Evolutionary conservation across 2,888 invertebrate species (phyloP).

Genomic region (Euphydryas editha): DNA sequence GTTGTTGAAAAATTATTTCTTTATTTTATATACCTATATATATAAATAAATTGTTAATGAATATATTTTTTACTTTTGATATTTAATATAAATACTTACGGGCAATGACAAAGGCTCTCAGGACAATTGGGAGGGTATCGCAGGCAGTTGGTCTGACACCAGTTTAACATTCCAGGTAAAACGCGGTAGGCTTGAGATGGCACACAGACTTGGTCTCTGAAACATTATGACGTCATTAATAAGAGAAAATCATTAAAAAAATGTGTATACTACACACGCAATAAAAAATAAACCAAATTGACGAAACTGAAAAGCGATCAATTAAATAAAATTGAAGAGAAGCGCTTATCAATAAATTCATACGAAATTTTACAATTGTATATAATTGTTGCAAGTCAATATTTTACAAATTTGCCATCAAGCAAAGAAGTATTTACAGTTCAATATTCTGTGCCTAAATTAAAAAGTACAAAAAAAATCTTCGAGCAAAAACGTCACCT

Average conservation of each 20-base stretch:
- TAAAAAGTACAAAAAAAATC: not conserved
- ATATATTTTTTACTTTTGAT: too few relatives aligned
- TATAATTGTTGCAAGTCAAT: not conserved
- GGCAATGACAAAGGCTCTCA: constrained; percentile 88
- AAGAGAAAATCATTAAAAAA: not conserved
- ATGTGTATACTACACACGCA: not conserved
- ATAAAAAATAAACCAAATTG: not conserved
- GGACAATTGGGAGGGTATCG: constrained; percentile 95
- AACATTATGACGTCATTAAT: constrained; percentile 30
- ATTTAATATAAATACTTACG: too few relatives aligned
- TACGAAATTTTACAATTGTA: not conserved
- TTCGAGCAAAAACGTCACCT: not conserved
- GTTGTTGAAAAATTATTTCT: too few relatives aligned
- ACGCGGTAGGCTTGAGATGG: constrained; percentile 85
- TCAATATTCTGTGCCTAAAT: not conserved
- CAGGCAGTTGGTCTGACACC: constrained; percentile 94
- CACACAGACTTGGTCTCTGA: constrained; percentile 91
- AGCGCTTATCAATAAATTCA: not conserved
- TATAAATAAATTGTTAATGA: too few relatives aligned
- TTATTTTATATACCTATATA: too few relatives aligned
- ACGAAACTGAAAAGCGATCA: not conserved
- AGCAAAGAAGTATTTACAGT: not conserved
- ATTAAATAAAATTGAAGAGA: not conserved
- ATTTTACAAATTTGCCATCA: not conserved
- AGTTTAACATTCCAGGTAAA: constrained; percentile 90